Conservation (phyloP, 2,888 invertebrate species). For the Eurois occulta region DNA sequence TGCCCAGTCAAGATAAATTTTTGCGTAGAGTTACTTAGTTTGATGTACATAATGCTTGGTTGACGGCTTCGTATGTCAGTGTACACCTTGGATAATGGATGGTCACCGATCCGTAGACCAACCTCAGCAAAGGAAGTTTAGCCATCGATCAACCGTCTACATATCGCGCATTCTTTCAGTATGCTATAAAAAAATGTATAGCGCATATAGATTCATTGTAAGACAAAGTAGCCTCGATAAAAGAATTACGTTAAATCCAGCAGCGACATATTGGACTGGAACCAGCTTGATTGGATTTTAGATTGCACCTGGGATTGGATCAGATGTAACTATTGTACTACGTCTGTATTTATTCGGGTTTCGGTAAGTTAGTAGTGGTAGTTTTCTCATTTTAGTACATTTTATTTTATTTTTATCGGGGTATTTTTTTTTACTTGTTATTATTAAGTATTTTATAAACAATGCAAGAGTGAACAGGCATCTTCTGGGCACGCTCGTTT, state of each 20-base stretch:
- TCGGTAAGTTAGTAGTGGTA: not conserved
- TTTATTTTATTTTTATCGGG: too few species aligned
- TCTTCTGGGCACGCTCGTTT: too few species aligned
- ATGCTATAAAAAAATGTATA: not conserved
- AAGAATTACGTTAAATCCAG: conserved; percentile 48
- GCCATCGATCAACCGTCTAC: not conserved
- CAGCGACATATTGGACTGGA: conserved; percentile 47
- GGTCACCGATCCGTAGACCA: not conserved
- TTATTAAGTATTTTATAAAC: too few species aligned
- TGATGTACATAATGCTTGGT: too few species aligned
- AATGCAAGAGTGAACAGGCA: too few species aligned
- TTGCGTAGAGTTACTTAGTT: too few species aligned
- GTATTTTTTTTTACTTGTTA: too few species aligned
- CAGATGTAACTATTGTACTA: conserved; percentile 29
- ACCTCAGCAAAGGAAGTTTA: not conserved
- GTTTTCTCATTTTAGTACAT: too few species aligned
- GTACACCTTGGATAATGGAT: not conserved
- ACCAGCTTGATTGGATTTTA: conserved; percentile 51
- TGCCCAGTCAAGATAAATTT: too few species aligned
- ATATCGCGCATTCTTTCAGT: not conserved
- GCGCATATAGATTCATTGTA: not conserved
- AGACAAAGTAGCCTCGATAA: conserved; percentile 38
- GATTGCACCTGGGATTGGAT: conserved; percentile 49
- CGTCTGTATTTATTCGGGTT: conserved; percentile 22
- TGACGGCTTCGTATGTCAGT: too few species aligned